Evolutionary conservation across 2,113 vertebrate genomes (phyloP).

Genomic region (Cochlearius cochlearius): DNA sequence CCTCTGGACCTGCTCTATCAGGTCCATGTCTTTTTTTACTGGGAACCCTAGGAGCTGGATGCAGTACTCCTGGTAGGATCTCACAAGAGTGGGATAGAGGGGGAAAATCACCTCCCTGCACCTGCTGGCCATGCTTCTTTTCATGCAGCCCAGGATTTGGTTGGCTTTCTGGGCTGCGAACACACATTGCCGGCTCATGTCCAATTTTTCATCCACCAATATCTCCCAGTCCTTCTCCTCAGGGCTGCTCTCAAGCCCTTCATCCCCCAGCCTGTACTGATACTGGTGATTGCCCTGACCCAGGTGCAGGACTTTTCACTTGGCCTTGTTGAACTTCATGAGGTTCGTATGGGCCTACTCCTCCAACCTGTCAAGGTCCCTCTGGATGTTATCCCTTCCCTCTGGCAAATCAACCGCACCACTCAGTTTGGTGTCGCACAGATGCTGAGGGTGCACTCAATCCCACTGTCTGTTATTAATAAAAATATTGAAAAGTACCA

Average conservation of each 20-base stretch:
- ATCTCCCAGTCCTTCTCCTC: background rate
- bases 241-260: too few species aligned
- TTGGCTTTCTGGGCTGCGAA: background rate
- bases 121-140: background rate
- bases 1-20: background rate
- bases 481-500: background rate
- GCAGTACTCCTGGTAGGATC: too few species aligned
- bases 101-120: accelerated
- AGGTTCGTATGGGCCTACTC: background rate
- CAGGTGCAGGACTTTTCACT: background rate
- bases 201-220: background rate
- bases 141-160: accelerated
- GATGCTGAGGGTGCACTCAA: background rate
- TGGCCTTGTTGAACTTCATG: background rate
- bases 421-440: background rate
- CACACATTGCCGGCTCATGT: accelerated
- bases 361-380: background rate
- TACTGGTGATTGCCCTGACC: too few species aligned
- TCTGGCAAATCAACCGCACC: background rate
- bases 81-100: accelerated
- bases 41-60: too few species aligned
- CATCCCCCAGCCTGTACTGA: too few species aligned
- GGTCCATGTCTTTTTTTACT: background rate
- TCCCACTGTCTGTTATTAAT: background rate
- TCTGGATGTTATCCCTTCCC: background rate